Base-by-base conservation (phyloP, 2,888 invertebrate species). In the Muscina levida region DNA sequence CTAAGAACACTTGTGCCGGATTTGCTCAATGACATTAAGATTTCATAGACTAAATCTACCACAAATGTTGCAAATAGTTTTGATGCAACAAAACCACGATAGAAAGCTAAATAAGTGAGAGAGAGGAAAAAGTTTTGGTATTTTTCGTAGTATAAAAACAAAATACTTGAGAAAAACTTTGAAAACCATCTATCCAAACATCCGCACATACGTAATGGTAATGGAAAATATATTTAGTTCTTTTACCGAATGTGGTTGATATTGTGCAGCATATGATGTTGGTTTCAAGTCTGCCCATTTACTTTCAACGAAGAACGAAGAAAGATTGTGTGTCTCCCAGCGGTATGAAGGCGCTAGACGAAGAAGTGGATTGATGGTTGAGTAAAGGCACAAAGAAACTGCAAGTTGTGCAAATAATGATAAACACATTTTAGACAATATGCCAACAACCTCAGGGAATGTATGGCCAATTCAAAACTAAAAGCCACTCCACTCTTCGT, bases 321-420 rank as follows among this genome's bases (percentile, higher is more conserved):
- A 62, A 68, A n/a, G n/a, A 44, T 44, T 80, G 79, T 37, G 76
- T 19, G 15, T 75, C 77, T n/a, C 77, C 73, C 46, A 76, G 66
- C 42, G n/a, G 44, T 26, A 8, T 5, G 31, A 31, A 31, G 62
- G 53, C 39, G 31, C 13, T 46, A 44, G 56, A 76, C 37, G 67
- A 22, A 22, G 59, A 59, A 62, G 62, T 22, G 62, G 62, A 39
- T 37, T n/a, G n/a, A n/a, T n/a, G n/a, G n/a, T 59, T 22, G 42
- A 13, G 22, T 62, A 72, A 59, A 48, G 66, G 72, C 37, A 59
- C 56, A 62, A 22, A 44, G 66, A 73, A 77, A 82, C 68, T 87
- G 87, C 87, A 87, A 84, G 85, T 85, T 86, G 85, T 87, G 87
- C 87, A 87, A 88, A 86, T 88, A 87, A 87, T 86, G 84, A 77